phyloP scores from a whole-genome alignment of 2,113 vertebrate species.

The Helogale parvula region DNA sequence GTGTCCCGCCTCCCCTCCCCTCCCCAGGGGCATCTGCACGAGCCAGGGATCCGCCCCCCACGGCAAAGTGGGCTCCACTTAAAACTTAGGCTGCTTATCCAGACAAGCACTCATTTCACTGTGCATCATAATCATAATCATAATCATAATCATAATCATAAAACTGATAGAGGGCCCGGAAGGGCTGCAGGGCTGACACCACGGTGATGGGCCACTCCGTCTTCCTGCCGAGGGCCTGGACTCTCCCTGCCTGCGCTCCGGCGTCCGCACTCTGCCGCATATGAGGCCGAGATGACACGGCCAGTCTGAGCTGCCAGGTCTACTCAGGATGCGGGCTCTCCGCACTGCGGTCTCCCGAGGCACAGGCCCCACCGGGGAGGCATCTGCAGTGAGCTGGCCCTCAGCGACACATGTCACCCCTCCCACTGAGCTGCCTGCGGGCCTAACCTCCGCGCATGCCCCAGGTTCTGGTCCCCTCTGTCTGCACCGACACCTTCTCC shows the following conservation, averaged over 20 bases:
- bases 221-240: background rate
- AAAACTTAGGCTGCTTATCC: background rate
- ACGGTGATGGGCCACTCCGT: background rate
- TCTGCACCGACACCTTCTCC: slow-evolving; percentile 95
- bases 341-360: background rate
- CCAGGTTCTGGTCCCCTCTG: slow-evolving; percentile 95
- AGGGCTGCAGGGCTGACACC: background rate
- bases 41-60: background rate
- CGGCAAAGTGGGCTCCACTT: background rate
- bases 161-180: background rate
- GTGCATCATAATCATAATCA: background rate
- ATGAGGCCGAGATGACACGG: background rate
- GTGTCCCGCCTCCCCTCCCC: background rate
- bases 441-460: background rate
- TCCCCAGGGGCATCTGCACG: background rate
- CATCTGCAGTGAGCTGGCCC: background rate
- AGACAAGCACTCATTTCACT: background rate
- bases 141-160: too few relatives aligned
- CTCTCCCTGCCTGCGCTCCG: background rate
- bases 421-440: background rate
- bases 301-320: rapidly evolving
- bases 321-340: rapidly evolving
- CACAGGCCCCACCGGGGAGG: rapidly evolving
- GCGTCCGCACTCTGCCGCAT: background rate
- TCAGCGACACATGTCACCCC: background rate